These are phyloP conservation scores for Carlito syrichta DNA, from an alignment of 2,113 vertebrate genomes.

Conservation along the genomic window DNA sequence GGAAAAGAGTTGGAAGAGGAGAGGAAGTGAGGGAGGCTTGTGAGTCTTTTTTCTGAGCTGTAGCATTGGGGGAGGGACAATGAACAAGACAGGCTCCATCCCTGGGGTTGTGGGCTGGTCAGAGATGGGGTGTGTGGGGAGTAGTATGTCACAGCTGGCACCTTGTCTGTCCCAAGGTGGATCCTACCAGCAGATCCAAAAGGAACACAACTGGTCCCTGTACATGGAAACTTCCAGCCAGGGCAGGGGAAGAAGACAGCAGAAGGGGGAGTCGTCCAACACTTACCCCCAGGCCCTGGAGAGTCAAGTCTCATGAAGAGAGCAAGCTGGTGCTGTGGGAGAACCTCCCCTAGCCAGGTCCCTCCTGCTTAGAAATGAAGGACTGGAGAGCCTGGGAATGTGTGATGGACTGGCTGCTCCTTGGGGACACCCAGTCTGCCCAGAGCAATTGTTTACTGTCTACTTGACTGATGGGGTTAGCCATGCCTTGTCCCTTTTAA, in stretches of 20 bases:
- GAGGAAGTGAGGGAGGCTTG: not conserved
- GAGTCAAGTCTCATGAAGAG: not conserved
- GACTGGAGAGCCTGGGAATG: not conserved
- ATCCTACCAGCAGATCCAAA: not conserved
- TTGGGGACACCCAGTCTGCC: not conserved
- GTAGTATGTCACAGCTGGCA: not conserved
- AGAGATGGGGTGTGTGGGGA: not conserved
- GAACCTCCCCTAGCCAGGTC: not conserved
- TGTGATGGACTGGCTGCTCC: not conserved
- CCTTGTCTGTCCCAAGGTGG: not conserved
- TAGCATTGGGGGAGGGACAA: not conserved
- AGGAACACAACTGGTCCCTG: not conserved
- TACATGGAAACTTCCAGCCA: not conserved
- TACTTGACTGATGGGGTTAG: no score
- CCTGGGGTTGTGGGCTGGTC: not conserved
- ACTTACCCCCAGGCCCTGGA: not conserved
- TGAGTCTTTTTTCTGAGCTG: not conserved
- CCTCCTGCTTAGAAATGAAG: not conserved
- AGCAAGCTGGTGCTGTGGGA: not conserved
- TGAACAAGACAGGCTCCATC: not conserved
- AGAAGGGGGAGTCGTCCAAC: not conserved
- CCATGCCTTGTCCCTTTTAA: not conserved
- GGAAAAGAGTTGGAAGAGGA: not conserved
- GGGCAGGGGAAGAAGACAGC: not conserved
- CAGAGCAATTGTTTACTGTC: not conserved